Base-by-base conservation (phyloP, 2,113 vertebrate species). In the Origma solitaria region DNA sequence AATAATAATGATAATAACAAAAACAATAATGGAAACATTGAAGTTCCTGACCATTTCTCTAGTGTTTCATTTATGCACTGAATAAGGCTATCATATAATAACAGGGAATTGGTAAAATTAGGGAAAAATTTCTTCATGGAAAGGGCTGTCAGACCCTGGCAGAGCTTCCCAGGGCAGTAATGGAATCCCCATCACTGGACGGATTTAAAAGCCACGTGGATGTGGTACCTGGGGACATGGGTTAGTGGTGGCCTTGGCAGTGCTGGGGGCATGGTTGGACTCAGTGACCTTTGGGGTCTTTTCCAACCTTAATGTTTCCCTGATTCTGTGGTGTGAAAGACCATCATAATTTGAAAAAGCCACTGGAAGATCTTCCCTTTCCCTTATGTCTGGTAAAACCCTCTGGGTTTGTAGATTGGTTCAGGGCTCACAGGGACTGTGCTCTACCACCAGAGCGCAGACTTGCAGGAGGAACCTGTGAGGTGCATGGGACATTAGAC, bases 391-490 rank as follows among this genome's bases (percentile, higher is more conserved):
- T 1, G 1, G 47, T 9, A 58, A 75, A 75, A 47, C 7, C 0
- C 16, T 38, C 0, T 4, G 40, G 17, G 47, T 58, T 72, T 64
- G 16, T n/a, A 75, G 70, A 5, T 6, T 10, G 71, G 16, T 45
- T 51, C 25, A 35, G 62, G 31, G 37, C 28, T 62, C 71, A 72
- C 0, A 64, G 44, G 2, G 5, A n/a, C 44, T 45, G 24, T 53
- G 24, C 18, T 68, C 30, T 38, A 28, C 16, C n/a, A 7, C 1
- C 37, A 50, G 11, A 83, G 35, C 1, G 27, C 10, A 49, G 10
- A 9, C 30, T 49, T 9, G 4, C 3, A 38, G 50, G 37, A 71
- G 47, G 37, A 71, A 57, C 10, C 17, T 21, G 15, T 0, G 0
- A 80, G 27, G 38, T 37, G 19, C 1, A 0, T 6, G 28, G 37